phyloP scores from a whole-genome alignment of 2,797 vertebrate genomes.

The Cygnus olor region DNA sequence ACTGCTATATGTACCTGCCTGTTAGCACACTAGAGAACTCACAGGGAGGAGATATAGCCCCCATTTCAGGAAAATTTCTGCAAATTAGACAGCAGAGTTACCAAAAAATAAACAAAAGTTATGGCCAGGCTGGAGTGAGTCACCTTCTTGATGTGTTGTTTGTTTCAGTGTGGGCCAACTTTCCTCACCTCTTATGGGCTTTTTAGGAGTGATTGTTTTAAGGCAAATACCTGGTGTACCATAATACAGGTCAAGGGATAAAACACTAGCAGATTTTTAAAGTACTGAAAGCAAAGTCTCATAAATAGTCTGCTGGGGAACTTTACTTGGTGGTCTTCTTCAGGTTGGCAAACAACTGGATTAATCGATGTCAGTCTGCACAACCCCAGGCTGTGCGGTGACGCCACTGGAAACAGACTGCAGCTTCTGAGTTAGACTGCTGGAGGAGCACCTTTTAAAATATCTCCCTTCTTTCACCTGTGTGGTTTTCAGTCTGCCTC shows the following conservation, averaged over 20 bases:
- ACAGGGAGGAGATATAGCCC: not conserved
- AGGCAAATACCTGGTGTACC: not conserved
- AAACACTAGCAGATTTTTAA: not conserved
- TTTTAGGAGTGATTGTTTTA: not conserved
- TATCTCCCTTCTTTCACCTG: not conserved
- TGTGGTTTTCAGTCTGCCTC: not conserved
- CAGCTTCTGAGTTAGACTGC: not conserved
- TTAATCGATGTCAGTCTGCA: not conserved
- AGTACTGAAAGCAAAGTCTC: not conserved
- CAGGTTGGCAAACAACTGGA: not conserved
- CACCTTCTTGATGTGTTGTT: not conserved
- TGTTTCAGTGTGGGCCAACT: not conserved
- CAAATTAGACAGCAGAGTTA: not conserved
- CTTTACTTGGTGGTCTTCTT: not conserved
- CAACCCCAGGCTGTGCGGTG: not conserved
- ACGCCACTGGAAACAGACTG: fast-evolving
- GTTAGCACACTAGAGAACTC: not conserved
- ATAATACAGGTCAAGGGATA: not conserved
- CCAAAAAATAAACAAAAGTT: not conserved
- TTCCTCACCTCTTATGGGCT: not conserved
- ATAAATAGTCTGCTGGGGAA: not conserved
- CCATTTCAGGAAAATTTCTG: not conserved
- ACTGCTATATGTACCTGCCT: not conserved
- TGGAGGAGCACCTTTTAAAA: not conserved
- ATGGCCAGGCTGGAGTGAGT: not conserved